Evolutionary conservation across 2,888 invertebrate species (phyloP).

Genomic region (Pterostichus madidus): DNA sequence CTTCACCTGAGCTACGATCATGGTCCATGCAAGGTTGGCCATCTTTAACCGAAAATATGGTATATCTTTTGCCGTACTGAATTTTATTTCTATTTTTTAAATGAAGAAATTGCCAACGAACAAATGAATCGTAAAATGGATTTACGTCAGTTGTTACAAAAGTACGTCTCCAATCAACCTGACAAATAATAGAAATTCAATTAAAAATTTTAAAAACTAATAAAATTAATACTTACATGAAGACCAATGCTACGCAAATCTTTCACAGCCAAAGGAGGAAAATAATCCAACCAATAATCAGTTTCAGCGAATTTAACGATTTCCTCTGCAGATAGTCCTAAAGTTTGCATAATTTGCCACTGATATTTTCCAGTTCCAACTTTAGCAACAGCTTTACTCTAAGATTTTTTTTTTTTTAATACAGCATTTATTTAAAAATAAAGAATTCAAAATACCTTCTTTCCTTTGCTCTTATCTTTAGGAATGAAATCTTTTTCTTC

Average conservation of each 20-base stretch:
- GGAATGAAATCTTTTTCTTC: slow-evolving; percentile 82
- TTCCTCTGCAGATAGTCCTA: slow-evolving; percentile 94
- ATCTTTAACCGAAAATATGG: slow-evolving; percentile 97
- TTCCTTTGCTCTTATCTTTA: slow-evolving; percentile 94
- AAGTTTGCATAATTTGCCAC: slow-evolving; percentile 98
- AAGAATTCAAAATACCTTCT: slow-evolving; percentile 80
- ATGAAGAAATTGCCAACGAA: slow-evolving; percentile 96
- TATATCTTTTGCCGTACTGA: slow-evolving; percentile 97
- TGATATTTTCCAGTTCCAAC: slow-evolving; percentile 94
- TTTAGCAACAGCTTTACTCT: slow-evolving; percentile 97
- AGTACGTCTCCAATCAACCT: slow-evolving; percentile 98
- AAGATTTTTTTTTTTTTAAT: no score
- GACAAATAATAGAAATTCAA: slow-evolving; percentile 70
- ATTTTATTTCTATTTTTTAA: slow-evolving; percentile 93
- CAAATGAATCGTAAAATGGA: slow-evolving; percentile 98
- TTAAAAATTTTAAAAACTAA: background rate
- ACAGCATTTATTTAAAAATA: slow-evolving; percentile 1
- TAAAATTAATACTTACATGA: slow-evolving; percentile 83
- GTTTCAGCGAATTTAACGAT: slow-evolving; percentile 95
- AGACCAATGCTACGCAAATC: slow-evolving; percentile 95
- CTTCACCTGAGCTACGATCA: slow-evolving; percentile 96
- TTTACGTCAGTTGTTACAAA: slow-evolving; percentile 99
- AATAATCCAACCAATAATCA: slow-evolving; percentile 96
- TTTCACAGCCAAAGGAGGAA: slow-evolving; percentile 92
- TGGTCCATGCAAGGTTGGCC: slow-evolving; percentile 99